Evolutionary conservation across 2,797 vertebrate species (phyloP).

Genomic region (Poecilia gillii): DNA sequence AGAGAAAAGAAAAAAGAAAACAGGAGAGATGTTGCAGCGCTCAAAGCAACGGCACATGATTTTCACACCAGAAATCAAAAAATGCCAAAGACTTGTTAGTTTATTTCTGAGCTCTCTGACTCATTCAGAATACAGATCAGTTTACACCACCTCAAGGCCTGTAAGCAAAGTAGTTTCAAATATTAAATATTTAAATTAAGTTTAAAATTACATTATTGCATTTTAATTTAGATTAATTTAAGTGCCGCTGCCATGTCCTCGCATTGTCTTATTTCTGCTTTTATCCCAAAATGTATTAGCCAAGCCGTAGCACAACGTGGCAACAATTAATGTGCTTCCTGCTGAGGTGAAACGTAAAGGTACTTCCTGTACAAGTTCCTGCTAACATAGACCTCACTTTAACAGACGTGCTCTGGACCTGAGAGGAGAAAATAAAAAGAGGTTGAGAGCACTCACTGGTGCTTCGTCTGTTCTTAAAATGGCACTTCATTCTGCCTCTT

Average conservation of each 20-base stretch:
- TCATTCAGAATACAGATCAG: neutral
- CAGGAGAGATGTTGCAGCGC: neutral
- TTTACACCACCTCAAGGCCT: conserved; percentile 7
- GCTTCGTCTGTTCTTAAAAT: conserved; percentile 34
- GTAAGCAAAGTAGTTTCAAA: neutral
- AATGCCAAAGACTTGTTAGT: neutral
- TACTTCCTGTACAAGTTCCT: conserved; percentile 9
- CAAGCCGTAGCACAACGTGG: neutral
- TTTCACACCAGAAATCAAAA: neutral
- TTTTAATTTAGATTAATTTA: too few species aligned
- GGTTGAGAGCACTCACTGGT: conserved; percentile 17
- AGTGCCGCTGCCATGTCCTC: neutral
- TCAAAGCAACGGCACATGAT: neutral
- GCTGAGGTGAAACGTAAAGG: neutral
- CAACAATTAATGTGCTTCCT: conserved; percentile 1
- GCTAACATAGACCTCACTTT: conserved; percentile 32
- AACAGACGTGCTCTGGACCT: conserved; percentile 17
- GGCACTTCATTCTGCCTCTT: conserved; percentile 30
- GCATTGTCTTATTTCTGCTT: neutral
- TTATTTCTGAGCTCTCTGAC: too few species aligned
- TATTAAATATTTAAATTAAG: neutral
- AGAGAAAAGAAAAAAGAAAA: rapidly evolving
- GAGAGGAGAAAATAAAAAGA: conserved; percentile 28
- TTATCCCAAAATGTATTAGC: neutral
- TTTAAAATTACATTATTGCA: too few species aligned